A percentile compares a stretch with the other conserved stretches of the same genome.
These are phyloP conservation scores for Clitarchus hookeri DNA, from an alignment of 2,888 invertebrate species.

Conservation along the genomic window DNA sequence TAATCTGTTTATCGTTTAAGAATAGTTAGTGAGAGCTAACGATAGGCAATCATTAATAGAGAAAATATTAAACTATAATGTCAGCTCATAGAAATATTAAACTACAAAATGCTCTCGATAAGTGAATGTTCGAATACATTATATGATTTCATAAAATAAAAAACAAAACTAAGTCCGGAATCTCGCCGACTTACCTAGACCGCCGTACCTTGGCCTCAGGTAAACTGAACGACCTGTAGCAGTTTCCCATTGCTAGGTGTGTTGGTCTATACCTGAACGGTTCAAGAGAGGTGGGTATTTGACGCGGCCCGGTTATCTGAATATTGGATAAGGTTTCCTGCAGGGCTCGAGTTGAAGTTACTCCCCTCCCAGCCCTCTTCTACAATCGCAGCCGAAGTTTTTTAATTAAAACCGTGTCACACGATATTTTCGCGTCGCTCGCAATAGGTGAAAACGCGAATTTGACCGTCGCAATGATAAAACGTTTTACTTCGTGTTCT, in stretches of 20 bases:
- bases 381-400: neutral
- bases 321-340: conserved; percentile 14
- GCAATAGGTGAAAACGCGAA: neutral
- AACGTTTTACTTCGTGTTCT: neutral
- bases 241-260: neutral
- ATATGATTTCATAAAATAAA: too few species aligned
- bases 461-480: neutral
- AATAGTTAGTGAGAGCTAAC: too few species aligned
- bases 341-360: neutral
- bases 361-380: neutral
- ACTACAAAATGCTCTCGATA: too few species aligned
- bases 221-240: too few species aligned
- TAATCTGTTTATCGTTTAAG: too few species aligned
- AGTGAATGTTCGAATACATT: too few species aligned
- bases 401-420: conserved; percentile 1
- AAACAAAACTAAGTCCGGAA: too few species aligned
- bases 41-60: too few species aligned
- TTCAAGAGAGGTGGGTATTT: neutral
- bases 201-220: too few species aligned
- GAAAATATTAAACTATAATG: too few species aligned
- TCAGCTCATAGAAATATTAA: too few species aligned
- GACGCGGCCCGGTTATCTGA: neutral
- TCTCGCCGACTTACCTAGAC: too few species aligned
- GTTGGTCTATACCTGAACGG: neutral
- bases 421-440: neutral